Evolutionary conservation across 2,888 invertebrate species (phyloP), one percentile per base, ranked within the genome.

Genomic region (Leptopilina syphax): DNA sequence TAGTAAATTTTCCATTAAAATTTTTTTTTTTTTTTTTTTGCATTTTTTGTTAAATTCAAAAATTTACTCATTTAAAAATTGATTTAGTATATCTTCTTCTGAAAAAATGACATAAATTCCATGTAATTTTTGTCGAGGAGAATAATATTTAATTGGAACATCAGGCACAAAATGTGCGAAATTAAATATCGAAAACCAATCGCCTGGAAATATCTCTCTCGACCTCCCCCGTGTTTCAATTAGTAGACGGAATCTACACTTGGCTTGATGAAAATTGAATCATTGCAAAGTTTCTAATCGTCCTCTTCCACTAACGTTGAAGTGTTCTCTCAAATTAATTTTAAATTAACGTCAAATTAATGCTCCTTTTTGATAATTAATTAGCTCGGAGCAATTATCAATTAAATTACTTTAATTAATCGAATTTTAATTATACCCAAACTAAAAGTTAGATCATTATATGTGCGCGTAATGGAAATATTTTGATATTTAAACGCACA

Each of bases 171-270:
- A 44, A 27, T 27, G 54, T 27, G 50, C 50, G 27, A 70, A 70
- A 54, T 70, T 57, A 70, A 70, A 9, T 70, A 54, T 70, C 27
- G 70, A 57, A 70, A 57, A 70, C 54, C 13, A 50, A 70, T 70
- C 27, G 54, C 12, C 44, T 47, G 50, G 50, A 68, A 68, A 50
- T 50, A 50, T 47, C 68, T 50, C 68, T 50, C 60, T 27, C 34
- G 3, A 54, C n/a, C 50, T n/a, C 50, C 9, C 50, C 8, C 1
- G 70, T 54, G 27, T 54, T 57, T 57, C 54, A 54, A 57, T 70
- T 54, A 70, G 54, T 24, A 50, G 12, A 12, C 7, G 1, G 7
- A 57, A 57, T 70, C 70, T 70, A 27, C 50, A 50, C 50, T 27
- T 12, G 13, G 24, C 54, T 70, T 50, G 68, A 18, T 8, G 54